Base-by-base conservation (phyloP, 2,888 invertebrate species). In the Calliscelio sp. region DNA sequence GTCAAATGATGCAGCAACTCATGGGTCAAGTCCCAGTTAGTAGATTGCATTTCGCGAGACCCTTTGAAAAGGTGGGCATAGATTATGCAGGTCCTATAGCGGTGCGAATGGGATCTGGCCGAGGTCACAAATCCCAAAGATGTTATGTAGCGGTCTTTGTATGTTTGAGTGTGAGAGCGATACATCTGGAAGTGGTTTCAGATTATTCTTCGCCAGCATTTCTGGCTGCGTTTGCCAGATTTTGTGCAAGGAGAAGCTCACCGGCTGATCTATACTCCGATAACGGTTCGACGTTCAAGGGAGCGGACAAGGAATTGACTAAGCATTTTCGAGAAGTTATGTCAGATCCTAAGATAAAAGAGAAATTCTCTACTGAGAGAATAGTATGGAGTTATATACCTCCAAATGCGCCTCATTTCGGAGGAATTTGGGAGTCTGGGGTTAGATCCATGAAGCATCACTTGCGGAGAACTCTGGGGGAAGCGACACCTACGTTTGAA, bases 51-150 rank as follows among this genome's bases (percentile, higher is more conserved):
- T n/a, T n/a, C n/a, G n/a, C 20, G n/a, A 8, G 49, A 22, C 49
- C 22, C 11, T 49, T 49, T 11, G 8, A 20, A 49, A 11, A 22
- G 7, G 11, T 11, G 7, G 49, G 49, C 11, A 11, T 49, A 2
- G 49, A 49, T 11, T 49, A 49, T 18, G 22, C 49, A 22, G 49
- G 49, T 49, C 49, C 49, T n/a, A n/a, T n/a, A n/a, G n/a, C n/a
- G n/a, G n/a, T 20, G 2, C 11, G 49, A 6, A 8, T 49, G 22
- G 22, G 49, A 20, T 49, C 49, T 20, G 49, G 24, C 3, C 20
- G 49, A 49, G 49, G 24, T 6, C 16, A 2, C 1, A 49, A 20
- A 22, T 16, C 49, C 11, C 49, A n/a, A 6, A 49, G 22, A 22
- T 20, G 49, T 22, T 49, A 49, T 49, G 22, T 49, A 22, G 49